A percentile compares a stretch with the other conserved stretches of the same genome.
Evolutionary conservation across 1,140 invertebrate genomes (phyloP).

Genomic region (Drosophila erecta): DNA sequence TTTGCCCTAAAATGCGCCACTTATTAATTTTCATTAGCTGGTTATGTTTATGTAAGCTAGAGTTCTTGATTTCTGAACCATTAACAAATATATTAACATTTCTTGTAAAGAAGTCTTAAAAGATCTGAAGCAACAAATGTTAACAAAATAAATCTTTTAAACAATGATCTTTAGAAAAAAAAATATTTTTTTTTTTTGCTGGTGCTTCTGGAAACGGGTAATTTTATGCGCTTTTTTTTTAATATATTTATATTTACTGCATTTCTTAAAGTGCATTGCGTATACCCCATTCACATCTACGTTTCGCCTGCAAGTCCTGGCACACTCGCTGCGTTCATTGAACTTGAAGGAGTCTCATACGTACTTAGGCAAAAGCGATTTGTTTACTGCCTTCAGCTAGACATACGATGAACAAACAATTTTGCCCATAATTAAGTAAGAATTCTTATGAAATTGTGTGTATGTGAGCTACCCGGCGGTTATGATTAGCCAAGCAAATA

Average conservation of each 20-base stretch:
- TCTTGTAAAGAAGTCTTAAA: no score
- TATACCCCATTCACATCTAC: slow-evolving; percentile 21
- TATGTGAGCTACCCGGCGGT: slow-evolving; percentile 9
- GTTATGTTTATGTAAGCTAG: no score
- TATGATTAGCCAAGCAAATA: slow-evolving; percentile 40
- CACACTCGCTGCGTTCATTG: slow-evolving; percentile 63
- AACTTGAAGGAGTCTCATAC: slow-evolving; percentile 35
- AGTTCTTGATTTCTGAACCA: no score
- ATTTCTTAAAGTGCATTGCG: slow-evolving; percentile 13
- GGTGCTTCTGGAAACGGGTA: no score
- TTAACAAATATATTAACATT: no score
- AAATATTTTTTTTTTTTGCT: no score
- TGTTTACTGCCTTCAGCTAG: slow-evolving; percentile 37
- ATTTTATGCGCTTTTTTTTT: no score
- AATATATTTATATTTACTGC: no score
- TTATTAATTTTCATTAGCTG: neutral
- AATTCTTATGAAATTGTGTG: slow-evolving; percentile 41
- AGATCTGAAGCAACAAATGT: no score
- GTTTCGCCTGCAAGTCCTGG: slow-evolving; percentile 52
- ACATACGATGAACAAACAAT: slow-evolving; percentile 53
- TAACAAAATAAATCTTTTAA: no score
- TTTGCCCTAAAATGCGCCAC: neutral
- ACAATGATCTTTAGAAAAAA: no score
- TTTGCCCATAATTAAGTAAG: slow-evolving; percentile 46
- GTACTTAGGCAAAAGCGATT: slow-evolving; percentile 24